Base-by-base conservation (phyloP, 1,140 invertebrate genomes). In the Drosophila albomicans region DNA sequence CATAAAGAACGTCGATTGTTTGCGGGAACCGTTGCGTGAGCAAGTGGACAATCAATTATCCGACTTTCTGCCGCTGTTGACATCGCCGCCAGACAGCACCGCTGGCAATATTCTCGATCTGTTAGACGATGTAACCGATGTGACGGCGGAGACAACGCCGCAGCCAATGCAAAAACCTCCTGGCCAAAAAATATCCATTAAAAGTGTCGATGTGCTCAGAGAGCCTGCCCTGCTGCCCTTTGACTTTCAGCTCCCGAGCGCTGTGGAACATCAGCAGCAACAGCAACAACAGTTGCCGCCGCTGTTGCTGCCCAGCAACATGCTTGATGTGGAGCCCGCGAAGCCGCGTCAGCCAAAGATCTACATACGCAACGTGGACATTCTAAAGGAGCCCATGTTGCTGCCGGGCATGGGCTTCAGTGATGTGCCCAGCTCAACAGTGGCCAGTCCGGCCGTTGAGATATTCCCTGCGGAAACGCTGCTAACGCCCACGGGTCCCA, bases 161-260 rank as follows among this genome's bases (percentile, higher is more conserved):
- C 75, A 62, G 52, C 63, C 52, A n/a, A 32, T 13, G 32, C 58
- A 30, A 28, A 88, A 84, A 10, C 48, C 67, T 10, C 8, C 65
- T 10, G 77, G 75, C n/a, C 91, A 92, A 61, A 92, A 92, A 72
- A 92, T 92, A 15, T 92, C 89, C 3, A 92, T 92, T 8, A 92
- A 92, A 57, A 92, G 91, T 59, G 91, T 92, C 5, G 91, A 92
- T 63, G 91, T 92, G 3, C 66, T 92, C 2, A 61, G 91, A 1
- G 89, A 92, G 48, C 86, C 91, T 0, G 80, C 85, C 0, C 45
- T 92, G 41, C 20, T 92, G 63, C 78, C 87, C 25, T 79, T 79
- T 13, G 82, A 91, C 51, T 91, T 82, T 45, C 87, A 79, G 20
- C 49, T 91, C 57, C 75, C 68, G 25, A 35, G 38, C n/a, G 52